These are phyloP conservation scores for Eupeodes latifasciatus DNA, from an alignment of 2,888 invertebrate species.

Conservation along the genomic window DNA sequence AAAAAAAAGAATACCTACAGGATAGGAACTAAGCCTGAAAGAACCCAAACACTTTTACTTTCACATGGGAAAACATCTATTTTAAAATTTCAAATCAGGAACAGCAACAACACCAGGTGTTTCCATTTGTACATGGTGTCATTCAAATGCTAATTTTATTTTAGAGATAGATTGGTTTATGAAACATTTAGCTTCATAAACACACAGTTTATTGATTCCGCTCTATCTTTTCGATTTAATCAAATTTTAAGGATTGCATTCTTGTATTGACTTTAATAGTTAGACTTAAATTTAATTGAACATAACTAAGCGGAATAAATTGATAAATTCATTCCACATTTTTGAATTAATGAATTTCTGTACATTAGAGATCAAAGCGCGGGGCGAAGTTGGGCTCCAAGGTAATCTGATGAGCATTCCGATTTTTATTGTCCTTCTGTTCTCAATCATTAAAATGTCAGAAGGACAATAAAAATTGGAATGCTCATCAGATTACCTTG, in stretches of 20 bases:
- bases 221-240: neutral
- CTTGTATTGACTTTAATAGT: too few species aligned
- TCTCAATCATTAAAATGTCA: too few species aligned
- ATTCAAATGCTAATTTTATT: slow-evolving; percentile 61
- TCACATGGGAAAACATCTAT: slow-evolving; percentile 46
- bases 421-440: too few species aligned
- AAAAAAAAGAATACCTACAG: neutral
- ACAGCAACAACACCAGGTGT: slow-evolving; percentile 41
- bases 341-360: too few species aligned
- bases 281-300: too few species aligned
- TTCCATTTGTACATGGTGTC: slow-evolving; percentile 43
- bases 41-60: slow-evolving; percentile 42
- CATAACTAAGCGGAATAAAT: too few species aligned
- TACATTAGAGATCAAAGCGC: too few species aligned
- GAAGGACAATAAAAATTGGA: too few species aligned
- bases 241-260: slow-evolving; percentile 1
- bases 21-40: neutral
- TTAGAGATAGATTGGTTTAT: neutral
- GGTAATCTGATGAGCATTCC: too few species aligned
- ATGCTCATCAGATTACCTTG: too few species aligned
- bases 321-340: too few species aligned
- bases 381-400: too few species aligned
- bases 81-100: slow-evolving; percentile 59
- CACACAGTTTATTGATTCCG: slow-evolving; percentile 2
- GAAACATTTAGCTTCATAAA: slow-evolving; percentile 9